Base-by-base conservation (phyloP, 2,113 vertebrate genomes). In the Anhinga rufa region DNA sequence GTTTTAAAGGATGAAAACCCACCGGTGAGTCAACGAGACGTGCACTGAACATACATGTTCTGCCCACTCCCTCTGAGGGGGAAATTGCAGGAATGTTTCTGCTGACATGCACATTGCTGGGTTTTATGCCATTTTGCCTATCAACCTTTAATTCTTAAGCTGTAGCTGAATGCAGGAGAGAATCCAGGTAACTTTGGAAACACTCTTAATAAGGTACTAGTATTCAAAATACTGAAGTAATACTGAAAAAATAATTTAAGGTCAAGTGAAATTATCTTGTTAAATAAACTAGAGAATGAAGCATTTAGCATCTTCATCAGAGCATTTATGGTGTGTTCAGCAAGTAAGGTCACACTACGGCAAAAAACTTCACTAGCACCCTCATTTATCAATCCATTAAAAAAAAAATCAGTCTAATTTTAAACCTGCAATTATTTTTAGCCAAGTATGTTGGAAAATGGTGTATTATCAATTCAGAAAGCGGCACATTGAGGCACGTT, bases 61-160 rank as follows among this genome's bases (percentile, higher is more conserved):
- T 38, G 48, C 55, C 76, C 0, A 0, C 5, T 2, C 12, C 57
- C n/a, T 70, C 52, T 0, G 2, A 71, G 55, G 74, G 42, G 54
- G 42, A 69, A 69, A 64, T 26, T 48, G 34, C 51, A 44, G 81
- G 71, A 80, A 75, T 32, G 44, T 46, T 90, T 76, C 80, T 83
- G 74, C n/a, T 93, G 36, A 44, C 46, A 34, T 2, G 4, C 44
- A 28, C 25, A 6, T 22, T 65, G 42, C 65, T 80, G 26, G 17
- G 32, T 6, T 82, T 72, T 58, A n/a, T 40, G 51, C 21, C 20
- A 12, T 38, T 95, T 86, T 54, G 28, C 32, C 64, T 49, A 69
- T 22, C 44, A 74, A 57, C 21, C 44, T 65, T 69, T n/a, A 85
- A 94, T 54, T 82, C 66, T 82, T 70, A 54, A 88, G 22, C 25